Percentiles rank a stretch among this genome's conserved stretches.
Conservation (phyloP, 2,113 vertebrate species). For the Choloepus hoffmanni region DNA sequence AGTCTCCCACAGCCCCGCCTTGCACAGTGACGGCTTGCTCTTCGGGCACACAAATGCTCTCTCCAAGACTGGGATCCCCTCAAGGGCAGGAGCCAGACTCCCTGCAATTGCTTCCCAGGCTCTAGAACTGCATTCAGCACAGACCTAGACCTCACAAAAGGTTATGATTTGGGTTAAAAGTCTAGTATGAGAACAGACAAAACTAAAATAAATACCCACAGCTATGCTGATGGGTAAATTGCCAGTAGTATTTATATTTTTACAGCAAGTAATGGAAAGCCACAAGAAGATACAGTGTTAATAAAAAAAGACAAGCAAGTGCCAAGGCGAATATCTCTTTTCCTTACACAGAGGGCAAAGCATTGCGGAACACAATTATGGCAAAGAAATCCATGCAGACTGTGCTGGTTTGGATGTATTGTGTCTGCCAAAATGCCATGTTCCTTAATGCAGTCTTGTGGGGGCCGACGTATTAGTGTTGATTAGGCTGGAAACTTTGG, state of each 20-base stretch:
- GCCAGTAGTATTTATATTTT: not conserved
- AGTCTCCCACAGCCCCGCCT: not conserved
- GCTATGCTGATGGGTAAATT: not conserved
- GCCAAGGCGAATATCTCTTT: not conserved
- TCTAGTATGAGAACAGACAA: not conserved
- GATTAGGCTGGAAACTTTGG: no score
- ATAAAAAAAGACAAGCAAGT: slow-evolving; percentile 33
- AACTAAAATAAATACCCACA: not conserved
- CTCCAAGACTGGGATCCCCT: not conserved
- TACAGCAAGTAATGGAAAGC: not conserved
- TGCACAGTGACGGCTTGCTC: not conserved
- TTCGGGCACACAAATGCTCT: rapidly evolving
- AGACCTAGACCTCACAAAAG: not conserved
- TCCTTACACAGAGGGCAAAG: slow-evolving; percentile 51
- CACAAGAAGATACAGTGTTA: not conserved
- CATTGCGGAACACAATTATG: not conserved
- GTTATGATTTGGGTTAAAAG: rapidly evolving
- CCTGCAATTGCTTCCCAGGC: not conserved
- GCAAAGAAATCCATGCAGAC: not conserved
- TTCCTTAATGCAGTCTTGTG: no score
- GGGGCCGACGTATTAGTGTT: no score
- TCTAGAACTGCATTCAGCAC: not conserved
- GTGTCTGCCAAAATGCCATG: no score
- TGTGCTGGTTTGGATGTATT: no score
- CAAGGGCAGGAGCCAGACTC: not conserved